Conservation (phyloP, 1,140 invertebrate genomes). For the Aporrectodea caliginosa region DNA sequence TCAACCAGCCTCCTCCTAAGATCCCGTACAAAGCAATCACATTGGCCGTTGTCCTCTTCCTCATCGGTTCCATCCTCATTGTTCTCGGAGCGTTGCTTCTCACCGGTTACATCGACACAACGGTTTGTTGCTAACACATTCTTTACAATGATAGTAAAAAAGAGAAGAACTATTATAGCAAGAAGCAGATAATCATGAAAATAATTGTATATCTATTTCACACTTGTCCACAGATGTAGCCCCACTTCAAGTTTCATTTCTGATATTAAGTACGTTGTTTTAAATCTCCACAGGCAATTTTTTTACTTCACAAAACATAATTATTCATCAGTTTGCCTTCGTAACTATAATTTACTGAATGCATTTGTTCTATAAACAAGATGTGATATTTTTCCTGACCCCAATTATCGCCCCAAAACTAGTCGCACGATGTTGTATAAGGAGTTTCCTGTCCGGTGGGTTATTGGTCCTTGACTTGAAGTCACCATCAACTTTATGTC, state of each 20-base stretch:
- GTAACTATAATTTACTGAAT: too few relatives aligned
- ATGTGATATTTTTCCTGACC: too few relatives aligned
- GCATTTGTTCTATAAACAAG: too few relatives aligned
- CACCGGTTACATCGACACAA: slow-evolving; percentile 71
- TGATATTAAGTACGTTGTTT: neutral
- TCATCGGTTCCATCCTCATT: slow-evolving; percentile 70
- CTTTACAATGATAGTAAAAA: neutral
- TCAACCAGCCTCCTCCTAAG: slow-evolving; percentile 61
- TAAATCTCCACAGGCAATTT: neutral
- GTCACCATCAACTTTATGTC: too few relatives aligned
- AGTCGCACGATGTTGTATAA: too few relatives aligned
- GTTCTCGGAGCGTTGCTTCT: slow-evolving; percentile 71
- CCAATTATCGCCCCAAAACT: too few relatives aligned
- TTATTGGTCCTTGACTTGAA: too few relatives aligned
- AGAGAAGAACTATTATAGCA: neutral
- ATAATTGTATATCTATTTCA: neutral
- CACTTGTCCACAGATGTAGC: too few relatives aligned
- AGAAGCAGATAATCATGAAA: neutral
- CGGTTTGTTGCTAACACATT: neutral
- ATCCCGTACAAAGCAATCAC: slow-evolving; percentile 78
- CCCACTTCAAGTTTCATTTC: too few relatives aligned
- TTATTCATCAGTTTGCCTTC: too few relatives aligned
- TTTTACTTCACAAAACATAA: too few relatives aligned
- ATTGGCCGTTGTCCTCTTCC: slow-evolving; percentile 69
- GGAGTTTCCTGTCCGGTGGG: too few relatives aligned